Percentiles rank a stretch among this genome's conserved stretches.
Conservation (phyloP, 2,797 vertebrate species). For the Phyllotis vaccarum region DNA sequence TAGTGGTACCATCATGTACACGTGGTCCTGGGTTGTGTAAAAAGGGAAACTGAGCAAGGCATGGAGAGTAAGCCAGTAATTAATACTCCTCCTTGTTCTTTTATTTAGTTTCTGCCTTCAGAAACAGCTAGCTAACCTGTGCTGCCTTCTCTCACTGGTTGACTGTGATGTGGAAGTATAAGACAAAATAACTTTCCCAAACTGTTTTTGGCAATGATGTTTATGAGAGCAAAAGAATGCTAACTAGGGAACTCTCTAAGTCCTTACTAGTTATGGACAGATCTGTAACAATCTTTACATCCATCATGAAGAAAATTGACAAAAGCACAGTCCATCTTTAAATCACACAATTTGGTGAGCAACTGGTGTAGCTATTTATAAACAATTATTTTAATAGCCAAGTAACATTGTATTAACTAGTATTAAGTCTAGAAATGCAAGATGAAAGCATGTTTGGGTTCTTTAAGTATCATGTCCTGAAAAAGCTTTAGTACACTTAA, state of each 20-base stretch:
- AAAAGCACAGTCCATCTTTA: not conserved
- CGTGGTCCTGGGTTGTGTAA: not conserved
- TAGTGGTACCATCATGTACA: too few species aligned
- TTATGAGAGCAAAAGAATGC: not conserved
- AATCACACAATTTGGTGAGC: not conserved
- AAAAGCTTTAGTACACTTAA: not conserved
- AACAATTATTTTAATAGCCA: conserved; percentile 26
- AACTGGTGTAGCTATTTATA: not conserved
- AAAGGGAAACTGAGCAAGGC: not conserved
- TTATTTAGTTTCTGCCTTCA: not conserved
- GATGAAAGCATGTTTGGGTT: not conserved
- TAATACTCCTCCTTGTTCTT: not conserved
- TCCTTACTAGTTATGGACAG: not conserved
- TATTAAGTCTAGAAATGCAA: not conserved
- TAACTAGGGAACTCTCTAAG: not conserved
- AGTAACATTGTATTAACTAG: not conserved
- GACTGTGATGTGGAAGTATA: not conserved
- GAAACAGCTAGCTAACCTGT: not conserved
- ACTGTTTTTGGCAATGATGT: not conserved
- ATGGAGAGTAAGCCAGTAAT: not conserved
- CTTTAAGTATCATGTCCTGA: not conserved
- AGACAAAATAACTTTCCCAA: not conserved
- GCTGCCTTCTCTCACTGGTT: not conserved
- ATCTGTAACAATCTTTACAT: not conserved
- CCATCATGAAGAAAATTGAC: not conserved